These are phyloP conservation scores for Sphenopsis melanotis DNA, from an alignment of 2,797 vertebrate genomes.

Conservation along the genomic window DNA sequence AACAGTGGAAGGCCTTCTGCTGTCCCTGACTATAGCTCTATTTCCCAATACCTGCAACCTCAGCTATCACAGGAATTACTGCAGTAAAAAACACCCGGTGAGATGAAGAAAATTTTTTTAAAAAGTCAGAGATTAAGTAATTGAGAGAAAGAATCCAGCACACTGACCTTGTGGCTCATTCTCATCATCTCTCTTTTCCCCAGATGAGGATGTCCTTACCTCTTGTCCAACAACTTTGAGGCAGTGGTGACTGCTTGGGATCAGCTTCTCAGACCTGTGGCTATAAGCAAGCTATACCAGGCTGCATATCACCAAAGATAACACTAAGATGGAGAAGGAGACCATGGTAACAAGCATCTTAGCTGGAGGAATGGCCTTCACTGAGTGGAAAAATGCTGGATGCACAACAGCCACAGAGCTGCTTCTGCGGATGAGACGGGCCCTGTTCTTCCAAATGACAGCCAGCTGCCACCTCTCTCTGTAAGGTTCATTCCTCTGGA, in stretches of 20 bases:
- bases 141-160: background rate
- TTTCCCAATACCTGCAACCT: background rate
- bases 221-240: background rate
- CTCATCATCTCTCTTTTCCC: background rate
- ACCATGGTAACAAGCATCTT: background rate
- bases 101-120: background rate
- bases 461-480: background rate
- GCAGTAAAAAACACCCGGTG: background rate
- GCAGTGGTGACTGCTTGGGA: background rate
- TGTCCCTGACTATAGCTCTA: background rate
- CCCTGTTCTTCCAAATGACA: background rate
- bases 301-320: background rate
- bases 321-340: background rate
- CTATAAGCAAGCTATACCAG: background rate
- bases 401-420: background rate
- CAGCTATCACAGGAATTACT: background rate
- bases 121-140: background rate
- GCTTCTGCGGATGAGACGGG: background rate
- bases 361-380: background rate
- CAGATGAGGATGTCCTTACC: background rate
- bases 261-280: background rate
- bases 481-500: background rate
- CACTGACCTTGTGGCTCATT: background rate
- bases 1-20: background rate
- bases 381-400: background rate